These are phyloP conservation scores for Cyrtodaria siliqua DNA, from an alignment of 2,888 invertebrate genomes.

Conservation along the genomic window DNA sequence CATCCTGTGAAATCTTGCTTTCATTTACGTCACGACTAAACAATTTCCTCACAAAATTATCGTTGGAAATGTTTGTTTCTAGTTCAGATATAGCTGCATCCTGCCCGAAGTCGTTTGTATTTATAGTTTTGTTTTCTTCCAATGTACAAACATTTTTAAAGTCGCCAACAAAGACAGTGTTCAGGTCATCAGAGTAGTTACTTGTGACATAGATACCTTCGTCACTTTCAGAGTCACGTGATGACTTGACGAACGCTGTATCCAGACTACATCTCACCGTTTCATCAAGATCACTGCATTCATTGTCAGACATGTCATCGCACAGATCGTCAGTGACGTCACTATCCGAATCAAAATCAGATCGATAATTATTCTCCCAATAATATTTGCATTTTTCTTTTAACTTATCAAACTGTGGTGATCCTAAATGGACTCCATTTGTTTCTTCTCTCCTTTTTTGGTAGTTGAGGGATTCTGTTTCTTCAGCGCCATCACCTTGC, in stretches of 20 bases:
- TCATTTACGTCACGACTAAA: slow-evolving; percentile 7
- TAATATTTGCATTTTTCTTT: slow-evolving; percentile 18
- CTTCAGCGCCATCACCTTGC: neutral
- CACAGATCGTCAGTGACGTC: slow-evolving; percentile 14
- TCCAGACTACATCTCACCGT: slow-evolving; percentile 1
- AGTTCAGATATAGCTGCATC: neutral
- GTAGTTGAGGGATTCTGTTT: too few relatives aligned
- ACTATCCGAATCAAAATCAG: slow-evolving; percentile 22
- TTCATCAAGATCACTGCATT: neutral
- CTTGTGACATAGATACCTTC: slow-evolving; percentile 52
- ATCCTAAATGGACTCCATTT: too few relatives aligned
- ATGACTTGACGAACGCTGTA: slow-evolving; percentile 34
- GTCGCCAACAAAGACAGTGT: slow-evolving; percentile 36
- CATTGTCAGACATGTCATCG: slow-evolving; percentile 4
- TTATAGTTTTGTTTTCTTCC: neutral
- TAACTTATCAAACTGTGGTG: neutral
- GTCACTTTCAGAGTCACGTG: slow-evolving; percentile 37
- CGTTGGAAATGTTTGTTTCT: slow-evolving; percentile 13
- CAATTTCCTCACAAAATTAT: slow-evolving; percentile 5
- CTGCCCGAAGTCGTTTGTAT: neutral
- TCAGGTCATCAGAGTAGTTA: slow-evolving; percentile 35
- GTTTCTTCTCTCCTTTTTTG: too few relatives aligned
- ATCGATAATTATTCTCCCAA: slow-evolving; percentile 20
- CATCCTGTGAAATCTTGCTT: slow-evolving; percentile 20
- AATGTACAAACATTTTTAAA: neutral